Base-by-base conservation (phyloP, 2,113 vertebrate species). In the Gymnorhina tibicen region DNA sequence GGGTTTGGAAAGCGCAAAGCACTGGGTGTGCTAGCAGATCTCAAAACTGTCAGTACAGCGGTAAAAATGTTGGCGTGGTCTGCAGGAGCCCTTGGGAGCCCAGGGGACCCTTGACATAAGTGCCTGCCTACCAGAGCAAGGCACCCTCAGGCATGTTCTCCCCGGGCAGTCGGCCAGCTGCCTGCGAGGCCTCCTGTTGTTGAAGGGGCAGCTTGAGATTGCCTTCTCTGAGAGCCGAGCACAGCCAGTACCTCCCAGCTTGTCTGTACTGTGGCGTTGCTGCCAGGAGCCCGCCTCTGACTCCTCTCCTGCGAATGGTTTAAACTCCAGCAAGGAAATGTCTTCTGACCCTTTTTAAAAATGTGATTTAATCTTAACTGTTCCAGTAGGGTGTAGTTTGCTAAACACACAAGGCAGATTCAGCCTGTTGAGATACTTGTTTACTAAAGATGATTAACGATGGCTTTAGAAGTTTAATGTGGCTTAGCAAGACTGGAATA, bases 181-280 rank as follows among this genome's bases (percentile, higher is more conserved):
- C 74, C 77, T 55, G 23, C 4, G 0, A 47, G 69, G 12, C 18
- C 73, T 74, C 44, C 44, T 37, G 41, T 11, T 78, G 37, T 37
- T 47, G 24, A 35, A 64, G 35, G 67, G 50, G 59, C 59, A 55
- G 28, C 52, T 42, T 27, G 53, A 44, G 62, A 6, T 16, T 33
- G 52, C 44, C 53, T 47, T 49, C 37, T 67, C 15, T 1, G 3
- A 30, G 44, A 2, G 27, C 33, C 4, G 20, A 41, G 41, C 28
- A 50, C 41, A 69, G 56, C 22, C 44, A 12, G 23, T 4, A 24
- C 58, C 79, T 64, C 52, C 21, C n/a, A 26, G 39, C 28, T 23
- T 9, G 28, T 52, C 87, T 22, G 37, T 7, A 16, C 64, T 10
- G n/a, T 5, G 14, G 13, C 0, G 0, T 1, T 62, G 32, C 75